Base-by-base conservation (phyloP, 2,888 invertebrate species). In the Mythimna ferrago region DNA sequence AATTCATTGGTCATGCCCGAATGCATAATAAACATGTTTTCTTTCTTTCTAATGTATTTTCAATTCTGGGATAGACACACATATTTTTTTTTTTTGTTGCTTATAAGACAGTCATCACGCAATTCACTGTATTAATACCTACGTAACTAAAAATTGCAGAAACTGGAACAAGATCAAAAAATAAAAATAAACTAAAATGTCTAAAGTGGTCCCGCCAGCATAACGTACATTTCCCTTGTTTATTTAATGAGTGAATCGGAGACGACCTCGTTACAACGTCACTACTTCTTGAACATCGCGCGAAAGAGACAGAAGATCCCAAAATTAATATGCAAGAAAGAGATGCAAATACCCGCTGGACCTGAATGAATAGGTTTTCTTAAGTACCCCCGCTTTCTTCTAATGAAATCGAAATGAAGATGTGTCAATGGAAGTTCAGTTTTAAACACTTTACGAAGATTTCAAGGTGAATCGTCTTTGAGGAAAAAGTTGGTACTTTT, bases 221-320 rank as follows among this genome's bases (percentile, higher is more conserved):
- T 79, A 82, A 89, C 89, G 89, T 78, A 88, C 88, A 86, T 83
- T 79, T 89, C 92, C 92, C 93, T 93, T 94, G 94, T 95, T 94
- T 96, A 94, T 94, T 94, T 95, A 96, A 95, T 96, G 95, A 95
- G 95, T 93, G 95, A 93, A 94, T 93, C 92, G 93, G 90, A 92
- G 93, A 92, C 93, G 94, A 93, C 93, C 94, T 94, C 94, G 94
- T 94, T 93, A 94, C 94, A 95, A 95, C 95, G 96, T 95, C 95
- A 95, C 93, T 88, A 90, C 87, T 90, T 91, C 92, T 92, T 90
- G 86, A 90, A 89, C 89, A 89, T 86, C 83, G 81, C 83, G 89
- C 61, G 91, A 94, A 85, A 19, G 91, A 88, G 93, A 94, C 58
- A 73, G 85, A 81, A 81, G 64, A 87, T 78, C 79, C 78, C 58